phyloP scores from a whole-genome alignment of 1,140 invertebrate genomes.

The Bombyx mandarina region DNA sequence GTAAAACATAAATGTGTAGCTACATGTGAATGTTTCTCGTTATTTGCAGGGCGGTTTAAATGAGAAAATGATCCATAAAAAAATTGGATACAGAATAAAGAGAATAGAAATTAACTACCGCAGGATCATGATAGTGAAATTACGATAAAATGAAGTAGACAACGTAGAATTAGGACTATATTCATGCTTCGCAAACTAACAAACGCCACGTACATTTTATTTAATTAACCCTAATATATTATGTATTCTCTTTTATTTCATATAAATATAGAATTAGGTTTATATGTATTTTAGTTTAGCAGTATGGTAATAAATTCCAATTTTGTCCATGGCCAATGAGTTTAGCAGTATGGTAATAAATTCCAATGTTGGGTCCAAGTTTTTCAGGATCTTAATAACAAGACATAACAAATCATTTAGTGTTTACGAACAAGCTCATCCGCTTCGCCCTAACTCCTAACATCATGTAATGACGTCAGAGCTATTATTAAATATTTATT shows the following conservation, averaged over 20 bases:
- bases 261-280: no score
- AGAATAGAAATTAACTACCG: not conserved
- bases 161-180: slow-evolving; percentile 6
- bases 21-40: slow-evolving; percentile 13
- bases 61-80: slow-evolving; percentile 15
- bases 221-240: slow-evolving; percentile 10
- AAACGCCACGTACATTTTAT: slow-evolving; percentile 10
- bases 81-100: not conserved
- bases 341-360: no score
- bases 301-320: not conserved
- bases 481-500: no score
- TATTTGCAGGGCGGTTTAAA: slow-evolving; percentile 46
- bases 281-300: no score
- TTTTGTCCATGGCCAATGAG: not conserved
- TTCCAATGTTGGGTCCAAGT: not conserved
- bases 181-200: slow-evolving; percentile 35
- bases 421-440: slow-evolving; percentile 41
- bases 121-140: not conserved
- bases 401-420: slow-evolving; percentile 25
- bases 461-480: slow-evolving; percentile 15
- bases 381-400: slow-evolving; percentile 17
- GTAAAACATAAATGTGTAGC: not conserved
- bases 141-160: not conserved
- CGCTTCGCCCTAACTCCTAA: slow-evolving; percentile 68
- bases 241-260: no score